Conservation (phyloP, 2,113 vertebrate genomes). For the Gobiocypris rarus region DNA sequence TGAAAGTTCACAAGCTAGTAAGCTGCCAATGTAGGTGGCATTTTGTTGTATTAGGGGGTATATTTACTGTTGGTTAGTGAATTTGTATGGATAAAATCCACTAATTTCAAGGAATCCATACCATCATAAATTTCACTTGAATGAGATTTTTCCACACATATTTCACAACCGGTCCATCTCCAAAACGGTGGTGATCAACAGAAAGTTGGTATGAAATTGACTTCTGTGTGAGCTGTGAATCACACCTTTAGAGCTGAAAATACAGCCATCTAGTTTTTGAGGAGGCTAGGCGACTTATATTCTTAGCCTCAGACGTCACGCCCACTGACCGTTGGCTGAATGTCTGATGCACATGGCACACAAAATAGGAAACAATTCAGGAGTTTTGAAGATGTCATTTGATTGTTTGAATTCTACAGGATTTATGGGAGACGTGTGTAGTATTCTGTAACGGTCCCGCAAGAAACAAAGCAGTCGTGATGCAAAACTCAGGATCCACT, state of each 20-base stretch:
- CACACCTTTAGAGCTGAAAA: slow-evolving; percentile 12
- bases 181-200: not conserved
- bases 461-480: too few relatives aligned
- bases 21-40: not conserved
- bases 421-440: too few relatives aligned
- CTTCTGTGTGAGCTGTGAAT: not conserved
- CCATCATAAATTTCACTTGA: not conserved
- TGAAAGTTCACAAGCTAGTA: too few relatives aligned
- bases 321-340: too few relatives aligned
- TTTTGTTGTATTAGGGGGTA: not conserved
- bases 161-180: not conserved
- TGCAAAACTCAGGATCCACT: too few relatives aligned
- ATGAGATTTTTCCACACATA: not conserved
- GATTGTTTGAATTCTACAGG: too few relatives aligned
- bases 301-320: too few relatives aligned
- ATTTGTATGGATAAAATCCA: not conserved
- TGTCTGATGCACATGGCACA: too few relatives aligned
- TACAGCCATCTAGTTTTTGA: slow-evolving; percentile 36
- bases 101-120: not conserved
- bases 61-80: not conserved
- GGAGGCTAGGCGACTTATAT: not conserved
- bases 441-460: too few relatives aligned
- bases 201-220: not conserved
- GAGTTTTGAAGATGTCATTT: too few relatives aligned
- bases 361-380: too few relatives aligned